phyloP scores from a whole-genome alignment of 2,797 vertebrate genomes.

The Glyptemys insculpta region DNA sequence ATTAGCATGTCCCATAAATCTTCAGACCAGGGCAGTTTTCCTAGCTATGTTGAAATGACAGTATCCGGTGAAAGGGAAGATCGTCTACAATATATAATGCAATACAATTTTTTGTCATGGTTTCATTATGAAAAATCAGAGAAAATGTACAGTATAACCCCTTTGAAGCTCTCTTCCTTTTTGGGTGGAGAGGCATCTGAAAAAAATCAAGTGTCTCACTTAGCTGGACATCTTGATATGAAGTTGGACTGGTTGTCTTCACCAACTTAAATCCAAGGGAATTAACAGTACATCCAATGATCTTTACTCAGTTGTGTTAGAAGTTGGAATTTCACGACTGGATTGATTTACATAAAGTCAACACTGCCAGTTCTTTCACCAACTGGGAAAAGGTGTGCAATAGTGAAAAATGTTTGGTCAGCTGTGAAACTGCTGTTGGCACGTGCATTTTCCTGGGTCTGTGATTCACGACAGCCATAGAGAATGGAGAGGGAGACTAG shows the following conservation, averaged over 20 bases:
- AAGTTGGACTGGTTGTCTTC: not conserved
- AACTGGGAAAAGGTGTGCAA: not conserved
- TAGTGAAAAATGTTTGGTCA: not conserved
- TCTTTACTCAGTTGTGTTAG: not conserved
- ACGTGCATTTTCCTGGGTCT: not conserved
- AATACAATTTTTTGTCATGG: not conserved
- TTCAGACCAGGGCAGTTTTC: not conserved
- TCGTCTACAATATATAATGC: not conserved
- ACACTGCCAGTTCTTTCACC: not conserved
- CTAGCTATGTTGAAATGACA: not conserved
- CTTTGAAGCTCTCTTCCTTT: not conserved
- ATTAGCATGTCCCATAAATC: not conserved
- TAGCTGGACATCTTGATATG: not conserved
- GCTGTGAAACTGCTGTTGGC: not conserved
- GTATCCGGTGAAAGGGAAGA: not conserved
- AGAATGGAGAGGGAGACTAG: not conserved
- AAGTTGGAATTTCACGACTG: not conserved
- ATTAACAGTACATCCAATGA: not conserved
- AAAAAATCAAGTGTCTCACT: not conserved
- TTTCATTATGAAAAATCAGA: not conserved
- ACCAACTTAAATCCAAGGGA: not conserved
- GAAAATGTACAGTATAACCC: no score
- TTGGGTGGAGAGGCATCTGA: not conserved
- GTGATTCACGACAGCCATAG: not conserved
- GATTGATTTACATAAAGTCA: not conserved